These are phyloP conservation scores for Clostera curtula DNA, from an alignment of 2,888 invertebrate species.

Conservation along the genomic window DNA sequence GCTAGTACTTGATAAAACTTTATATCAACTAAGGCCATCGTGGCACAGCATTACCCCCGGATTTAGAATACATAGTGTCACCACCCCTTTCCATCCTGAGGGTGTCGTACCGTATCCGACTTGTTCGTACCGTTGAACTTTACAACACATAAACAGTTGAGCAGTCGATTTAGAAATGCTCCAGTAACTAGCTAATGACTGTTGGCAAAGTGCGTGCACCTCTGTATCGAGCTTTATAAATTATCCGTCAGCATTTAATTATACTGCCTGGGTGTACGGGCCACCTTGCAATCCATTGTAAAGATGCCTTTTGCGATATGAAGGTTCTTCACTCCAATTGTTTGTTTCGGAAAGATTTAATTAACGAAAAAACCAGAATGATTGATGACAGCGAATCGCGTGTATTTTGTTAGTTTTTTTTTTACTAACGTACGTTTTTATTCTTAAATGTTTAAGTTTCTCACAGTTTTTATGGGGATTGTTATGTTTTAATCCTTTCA, in stretches of 20 bases:
- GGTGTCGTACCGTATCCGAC: no score
- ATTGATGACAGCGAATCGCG: conserved; percentile 12
- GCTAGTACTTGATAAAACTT: no score
- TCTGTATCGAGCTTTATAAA: conserved; percentile 35
- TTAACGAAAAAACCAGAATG: conserved; percentile 19
- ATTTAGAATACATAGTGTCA: no score
- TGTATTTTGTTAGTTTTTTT: neutral
- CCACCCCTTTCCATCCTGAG: no score
- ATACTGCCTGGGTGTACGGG: no score
- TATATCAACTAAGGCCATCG: no score
- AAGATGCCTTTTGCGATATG: conserved; percentile 30
- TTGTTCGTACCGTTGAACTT: no score
- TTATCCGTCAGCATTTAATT: conserved; percentile 43
- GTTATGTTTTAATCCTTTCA: no score
- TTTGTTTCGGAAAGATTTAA: conserved; percentile 20
- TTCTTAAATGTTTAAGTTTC: no score
- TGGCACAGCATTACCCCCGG: no score
- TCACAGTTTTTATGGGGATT: no score
- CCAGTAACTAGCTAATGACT: conserved; percentile 24
- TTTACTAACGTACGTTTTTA: no score
- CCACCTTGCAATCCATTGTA: conserved; percentile 29
- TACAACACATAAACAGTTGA: conserved; percentile 13
- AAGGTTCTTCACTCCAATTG: conserved; percentile 11
- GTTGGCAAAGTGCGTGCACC: conserved; percentile 22
- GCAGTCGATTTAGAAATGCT: conserved; percentile 26